A percentile compares a stretch with the other conserved stretches of the same genome.
These are phyloP conservation scores for Cataglyphis altisquamis DNA, from an alignment of 2,888 invertebrate species.

Conservation along the genomic window DNA sequence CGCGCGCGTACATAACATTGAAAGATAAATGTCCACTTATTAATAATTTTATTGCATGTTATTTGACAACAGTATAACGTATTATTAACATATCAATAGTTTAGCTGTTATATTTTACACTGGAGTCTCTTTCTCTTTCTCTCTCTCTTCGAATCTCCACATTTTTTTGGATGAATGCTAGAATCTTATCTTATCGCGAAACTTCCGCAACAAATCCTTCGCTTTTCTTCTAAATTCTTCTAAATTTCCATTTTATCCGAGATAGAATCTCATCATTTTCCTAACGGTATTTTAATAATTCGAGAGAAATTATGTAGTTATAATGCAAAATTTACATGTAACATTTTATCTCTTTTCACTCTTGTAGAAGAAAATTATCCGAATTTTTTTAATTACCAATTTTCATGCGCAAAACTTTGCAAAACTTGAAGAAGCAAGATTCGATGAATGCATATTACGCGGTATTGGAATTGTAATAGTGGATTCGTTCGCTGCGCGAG, in stretches of 20 bases:
- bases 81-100: neutral
- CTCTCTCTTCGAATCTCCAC: neutral
- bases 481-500: conserved; percentile 88
- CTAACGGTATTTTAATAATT: neutral
- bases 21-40: neutral
- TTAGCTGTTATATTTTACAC: conserved; percentile 7
- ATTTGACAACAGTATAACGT: neutral
- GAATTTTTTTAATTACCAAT: neutral
- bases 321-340: neutral
- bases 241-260: neutral
- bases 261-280: neutral
- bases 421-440: neutral
- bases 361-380: conserved; percentile 3
- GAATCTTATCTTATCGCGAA: neutral
- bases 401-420: neutral
- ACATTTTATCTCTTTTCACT: neutral
- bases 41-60: neutral
- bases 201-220: neutral
- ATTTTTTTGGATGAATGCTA: neutral
- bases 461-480: conserved; percentile 75
- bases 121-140: neutral
- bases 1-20: neutral
- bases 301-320: neutral
- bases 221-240: neutral
- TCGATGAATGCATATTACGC: conserved; percentile 58